A percentile compares a stretch with the other conserved stretches of the same genome.
These are phyloP conservation scores for Eulemur albifrons DNA, from an alignment of 2,797 vertebrate genomes.

Conservation along the genomic window DNA sequence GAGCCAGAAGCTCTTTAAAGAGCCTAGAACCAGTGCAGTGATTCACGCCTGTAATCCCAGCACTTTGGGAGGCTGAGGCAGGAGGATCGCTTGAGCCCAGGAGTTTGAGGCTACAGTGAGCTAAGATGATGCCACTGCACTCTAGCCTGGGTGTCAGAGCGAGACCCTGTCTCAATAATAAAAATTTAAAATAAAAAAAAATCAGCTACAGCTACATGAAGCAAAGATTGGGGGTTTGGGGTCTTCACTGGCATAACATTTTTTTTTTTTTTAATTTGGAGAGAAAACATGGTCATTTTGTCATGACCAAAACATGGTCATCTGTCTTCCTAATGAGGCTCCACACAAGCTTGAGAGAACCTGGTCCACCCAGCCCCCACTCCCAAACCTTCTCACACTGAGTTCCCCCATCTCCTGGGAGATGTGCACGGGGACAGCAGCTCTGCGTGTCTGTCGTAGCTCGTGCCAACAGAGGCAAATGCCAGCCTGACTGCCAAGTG, in stretches of 20 bases:
- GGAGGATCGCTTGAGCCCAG: neutral
- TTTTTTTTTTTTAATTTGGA: neutral
- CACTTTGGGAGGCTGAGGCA: neutral
- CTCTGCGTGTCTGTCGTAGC: accelerated
- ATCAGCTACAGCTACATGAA: neutral
- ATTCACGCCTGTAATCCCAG: neutral
- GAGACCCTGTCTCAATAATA: neutral
- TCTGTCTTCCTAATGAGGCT: neutral
- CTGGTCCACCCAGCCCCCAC: neutral
- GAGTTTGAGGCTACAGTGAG: neutral
- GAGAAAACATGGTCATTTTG: neutral
- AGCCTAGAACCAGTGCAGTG: neutral
- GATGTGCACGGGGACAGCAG: neutral
- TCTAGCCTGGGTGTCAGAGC: neutral
- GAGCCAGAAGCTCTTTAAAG: too few species aligned
- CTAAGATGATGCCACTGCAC: neutral
- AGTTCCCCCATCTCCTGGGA: neutral
- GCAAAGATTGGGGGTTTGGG: neutral
- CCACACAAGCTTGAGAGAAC: neutral
- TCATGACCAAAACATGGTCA: neutral
- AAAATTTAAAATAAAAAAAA: neutral
- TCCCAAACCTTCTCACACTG: neutral
- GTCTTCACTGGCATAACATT: neutral
- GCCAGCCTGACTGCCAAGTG: neutral
- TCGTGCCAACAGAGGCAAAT: neutral